Conservation (phyloP, 2,888 invertebrate genomes). For the Noctua comes region DNA sequence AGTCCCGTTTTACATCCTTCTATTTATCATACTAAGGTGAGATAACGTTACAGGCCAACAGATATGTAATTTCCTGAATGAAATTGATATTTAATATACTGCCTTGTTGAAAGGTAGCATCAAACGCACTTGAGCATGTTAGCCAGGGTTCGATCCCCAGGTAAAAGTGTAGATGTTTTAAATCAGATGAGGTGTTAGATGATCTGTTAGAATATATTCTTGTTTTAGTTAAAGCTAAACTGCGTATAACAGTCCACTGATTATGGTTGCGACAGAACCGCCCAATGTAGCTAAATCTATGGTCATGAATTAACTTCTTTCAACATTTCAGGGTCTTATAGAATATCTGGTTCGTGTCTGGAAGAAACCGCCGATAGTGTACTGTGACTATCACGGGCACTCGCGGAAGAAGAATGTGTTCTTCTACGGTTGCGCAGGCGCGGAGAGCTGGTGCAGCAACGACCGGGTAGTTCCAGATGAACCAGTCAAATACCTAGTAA, state of each 20-base stretch:
- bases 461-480: conserved; percentile 90
- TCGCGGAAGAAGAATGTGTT: conserved; percentile 96
- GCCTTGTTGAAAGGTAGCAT: conserved; percentile 22
- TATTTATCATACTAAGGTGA: conserved; percentile 95
- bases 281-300: neutral
- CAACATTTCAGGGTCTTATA: conserved; percentile 88
- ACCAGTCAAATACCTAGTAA: conserved; percentile 91
- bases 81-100: conserved; percentile 26
- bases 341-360: conserved; percentile 91
- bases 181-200: neutral
- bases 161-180: neutral
- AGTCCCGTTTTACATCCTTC: conserved; percentile 94
- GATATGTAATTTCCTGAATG: conserved; percentile 47
- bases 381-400: conserved; percentile 95
- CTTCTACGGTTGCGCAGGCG: conserved; percentile 94
- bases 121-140: conserved; percentile 9
- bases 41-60: conserved; percentile 63
- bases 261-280: neutral
- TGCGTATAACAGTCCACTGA: neutral
- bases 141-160: conserved; percentile 6
- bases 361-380: conserved; percentile 91
- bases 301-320: neutral
- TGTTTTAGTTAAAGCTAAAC: neutral
- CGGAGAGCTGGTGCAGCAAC: conserved; percentile 92
- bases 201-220: neutral